Evolutionary conservation across 2,888 invertebrate genomes (phyloP), one percentile per base, ranked within the genome.

Genomic region (Synanthedon tipuliformis): DNA sequence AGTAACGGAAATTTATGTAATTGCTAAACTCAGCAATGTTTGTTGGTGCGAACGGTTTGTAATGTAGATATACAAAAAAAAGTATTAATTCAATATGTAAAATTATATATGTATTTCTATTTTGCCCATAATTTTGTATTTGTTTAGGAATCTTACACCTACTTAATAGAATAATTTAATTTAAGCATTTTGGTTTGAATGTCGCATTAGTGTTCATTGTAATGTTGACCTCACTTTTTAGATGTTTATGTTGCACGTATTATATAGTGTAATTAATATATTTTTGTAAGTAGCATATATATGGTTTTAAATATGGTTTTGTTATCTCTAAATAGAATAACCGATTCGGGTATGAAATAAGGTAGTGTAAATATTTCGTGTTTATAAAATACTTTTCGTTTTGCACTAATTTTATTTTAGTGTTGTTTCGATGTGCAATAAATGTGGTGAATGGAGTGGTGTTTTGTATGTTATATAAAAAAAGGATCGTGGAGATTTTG

Each of bases 351-450:
- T 58, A 53, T 53, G 40, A 53, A 18, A 34, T 34, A 56, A 55
- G 41, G 50, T 57, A 52, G 50, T 54, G 18, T 49, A 49, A 15
- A 49, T 16, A 15, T 10, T 49, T 16, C 18, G 13, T 16, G 18
- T 49, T 16, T 16, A 23, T 49, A 16, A 18, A 23, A 16, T 56
- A 50, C 58, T 54, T 56, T 57, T 57, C 53, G 54, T 57, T 57
- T 54, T 58, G 56, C 56, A 53, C 56, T 58, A 57, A 60, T 65
- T 62, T 62, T 55, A 61, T 62, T 57, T 62, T 59, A 58, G 56
- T 61, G 56, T 67, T 60, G 59, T 66, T 68, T 70, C 58, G 61
- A 69, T 68, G 70, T 73, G 71, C 69, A 71, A 75, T 71, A 34
- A 68, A 64, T 57, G 62, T 59, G 59, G 61, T 62, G 51, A 60